These are phyloP conservation scores for Prorops nasuta DNA, from an alignment of 1,140 invertebrate species.

Conservation along the genomic window DNA sequence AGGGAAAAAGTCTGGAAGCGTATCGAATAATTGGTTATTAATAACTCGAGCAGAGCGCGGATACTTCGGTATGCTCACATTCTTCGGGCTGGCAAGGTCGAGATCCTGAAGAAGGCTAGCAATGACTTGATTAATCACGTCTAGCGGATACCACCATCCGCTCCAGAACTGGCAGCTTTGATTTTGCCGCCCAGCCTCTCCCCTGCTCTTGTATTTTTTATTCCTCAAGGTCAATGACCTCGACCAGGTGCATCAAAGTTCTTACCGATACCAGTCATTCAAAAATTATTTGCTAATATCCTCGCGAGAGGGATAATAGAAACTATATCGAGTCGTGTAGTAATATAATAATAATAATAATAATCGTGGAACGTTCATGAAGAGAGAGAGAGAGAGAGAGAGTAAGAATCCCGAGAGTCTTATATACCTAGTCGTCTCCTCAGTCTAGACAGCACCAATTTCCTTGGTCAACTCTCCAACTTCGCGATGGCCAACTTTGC, in stretches of 20 bases:
- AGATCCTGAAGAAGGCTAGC: slow-evolving; percentile 38
- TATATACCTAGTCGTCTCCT: too few relatives aligned
- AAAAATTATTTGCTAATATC: too few relatives aligned
- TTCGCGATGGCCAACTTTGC: too few relatives aligned
- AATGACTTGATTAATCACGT: slow-evolving; percentile 54
- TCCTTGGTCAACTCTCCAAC: too few relatives aligned
- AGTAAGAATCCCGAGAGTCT: too few relatives aligned
- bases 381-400: too few relatives aligned
- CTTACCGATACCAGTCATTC: too few relatives aligned
- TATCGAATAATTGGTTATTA: slow-evolving; percentile 52
- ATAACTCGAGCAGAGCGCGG: slow-evolving; percentile 39
- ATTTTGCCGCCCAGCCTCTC: slow-evolving; percentile 35
- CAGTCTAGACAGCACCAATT: too few relatives aligned
- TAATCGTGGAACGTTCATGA: too few relatives aligned
- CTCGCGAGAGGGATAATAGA: too few relatives aligned
- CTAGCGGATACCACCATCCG: slow-evolving; percentile 33
- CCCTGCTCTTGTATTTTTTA: slow-evolving; percentile 14
- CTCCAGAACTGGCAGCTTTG: slow-evolving; percentile 36
- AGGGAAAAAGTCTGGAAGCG: slow-evolving; percentile 35
- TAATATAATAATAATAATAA: too few relatives aligned
- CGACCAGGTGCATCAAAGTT: slow-evolving; percentile 9
- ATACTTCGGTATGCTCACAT: slow-evolving; percentile 22
- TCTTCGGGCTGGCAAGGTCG: slow-evolving; percentile 23
- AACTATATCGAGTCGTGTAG: too few relatives aligned
- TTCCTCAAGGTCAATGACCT: slow-evolving; percentile 16